Evolutionary conservation across 2,113 vertebrate genomes (phyloP), one percentile per base, ranked within the genome.

Genomic region (Mus spicilegus): DNA sequence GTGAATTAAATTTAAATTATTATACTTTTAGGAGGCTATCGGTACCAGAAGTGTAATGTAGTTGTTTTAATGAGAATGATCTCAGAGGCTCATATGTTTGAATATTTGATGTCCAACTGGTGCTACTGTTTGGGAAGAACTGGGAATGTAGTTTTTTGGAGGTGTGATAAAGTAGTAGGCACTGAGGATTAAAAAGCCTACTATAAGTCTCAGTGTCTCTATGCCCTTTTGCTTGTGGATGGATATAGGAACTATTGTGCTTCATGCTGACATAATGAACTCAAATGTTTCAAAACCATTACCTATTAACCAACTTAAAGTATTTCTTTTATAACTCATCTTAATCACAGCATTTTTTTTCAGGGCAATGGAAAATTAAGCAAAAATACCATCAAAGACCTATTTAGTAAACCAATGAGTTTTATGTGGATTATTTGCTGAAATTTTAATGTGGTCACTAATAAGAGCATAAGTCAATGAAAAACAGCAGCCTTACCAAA

Each of bases 11-110:
- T 61, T 82, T 61, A 61, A 12, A 39, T 82, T 58, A 8, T n/a
- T 12, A 3, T n/a, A 61, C 26, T 19, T 12, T 58, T 2, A 24
- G 10, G 51, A 81, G 33, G 3, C 36, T 61, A 39, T 61, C 33
- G 6, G 22, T 6, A 0, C 54, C 36, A 8, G 20, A 82, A 2
- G 2, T 39, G 6, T 0, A 82, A 24, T 24, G 3, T 39, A 12
- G 36, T 39, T 82, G 54, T 39, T 82, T 61, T 6, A 82, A 16
- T 82, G n/a, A 58, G 1, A 61, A 39, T 82, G 36, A 39, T 7
- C 5, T 6, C 22, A 16, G 39, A 39, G 54, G 7, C 12, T 61
- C 54, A 39, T 14, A 39, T 82, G n/a, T 39, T n/a, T 26, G 22
- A 61, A 61, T 39, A 61, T 61, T 82, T 61, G 36, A 22, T 82